phyloP scores from a whole-genome alignment of 2,888 invertebrate species.

The Phytoseiulus persimilis region DNA sequence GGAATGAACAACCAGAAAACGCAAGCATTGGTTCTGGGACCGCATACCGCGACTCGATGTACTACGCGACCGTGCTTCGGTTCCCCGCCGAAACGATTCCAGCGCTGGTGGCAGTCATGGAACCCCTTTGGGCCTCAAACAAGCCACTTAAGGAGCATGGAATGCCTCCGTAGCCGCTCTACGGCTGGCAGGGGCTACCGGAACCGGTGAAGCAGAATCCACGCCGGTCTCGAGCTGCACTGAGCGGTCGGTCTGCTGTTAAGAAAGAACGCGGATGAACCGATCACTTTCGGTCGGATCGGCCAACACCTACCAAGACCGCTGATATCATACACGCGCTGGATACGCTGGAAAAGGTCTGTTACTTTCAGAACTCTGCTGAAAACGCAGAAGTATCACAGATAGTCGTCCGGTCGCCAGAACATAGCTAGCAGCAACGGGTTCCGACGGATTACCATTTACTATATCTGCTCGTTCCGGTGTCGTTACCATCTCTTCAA shows the following conservation, averaged over 20 bases:
- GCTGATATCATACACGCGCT: neutral
- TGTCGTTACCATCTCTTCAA: neutral
- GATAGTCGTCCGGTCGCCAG: neutral
- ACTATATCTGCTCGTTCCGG: neutral
- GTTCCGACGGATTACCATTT: neutral
- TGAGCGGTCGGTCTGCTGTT: neutral
- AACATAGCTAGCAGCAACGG: neutral
- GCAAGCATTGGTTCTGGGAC: no score
- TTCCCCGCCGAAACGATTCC: neutral
- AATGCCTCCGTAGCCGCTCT: neutral
- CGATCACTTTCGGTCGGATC: neutral
- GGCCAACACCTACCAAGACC: neutral
- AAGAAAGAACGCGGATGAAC: neutral
- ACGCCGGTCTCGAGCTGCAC: neutral
- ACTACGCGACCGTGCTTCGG: no score
- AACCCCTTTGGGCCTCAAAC: conserved; percentile 5
- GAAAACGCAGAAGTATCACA: neutral
- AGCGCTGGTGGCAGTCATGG: neutral
- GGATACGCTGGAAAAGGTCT: neutral
- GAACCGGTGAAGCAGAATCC: neutral
- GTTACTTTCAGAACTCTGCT: neutral
- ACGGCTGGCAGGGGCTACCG: neutral
- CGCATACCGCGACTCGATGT: no score
- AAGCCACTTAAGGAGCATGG: neutral
- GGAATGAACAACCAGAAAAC: no score